Base-by-base conservation (phyloP, 37 sponge, comb jelly and placozoan species). In the Oscarella lobularis region DNA sequence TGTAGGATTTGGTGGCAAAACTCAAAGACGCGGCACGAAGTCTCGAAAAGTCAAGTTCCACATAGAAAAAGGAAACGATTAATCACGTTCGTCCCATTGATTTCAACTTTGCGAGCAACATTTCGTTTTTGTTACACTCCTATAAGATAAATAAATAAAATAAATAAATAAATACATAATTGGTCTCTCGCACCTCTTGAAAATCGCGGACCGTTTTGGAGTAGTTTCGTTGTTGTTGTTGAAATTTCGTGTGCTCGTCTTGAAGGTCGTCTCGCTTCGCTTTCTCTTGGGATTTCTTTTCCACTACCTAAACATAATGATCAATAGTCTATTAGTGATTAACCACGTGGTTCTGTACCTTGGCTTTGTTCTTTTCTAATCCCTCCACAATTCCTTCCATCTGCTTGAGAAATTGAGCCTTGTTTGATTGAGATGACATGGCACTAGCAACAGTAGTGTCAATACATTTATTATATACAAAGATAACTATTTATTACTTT, bases 101-200 rank as follows among this genome's bases (percentile, higher is more conserved):
- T 60, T 88, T 85, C 69, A 85, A 36, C 80, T 90, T 90, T 3
- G 85, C 78, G 29, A 86, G 67, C 68, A 90, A 67, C 33, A 85
- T 67, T 67, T 95, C 95, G 36, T 90, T 95, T 83, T 83, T 90
- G n/a, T 83, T 71, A 77, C 95, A 95, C 81, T 95, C 95, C 86
- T 91, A 67, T 30, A 76, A 41, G 32, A 2, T 69, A 81, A 54
- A 6, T 35, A 14, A 14, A 2, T 33, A 60, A 27, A 36, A 9
- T 70, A 20, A 6, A 67, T 40, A 69, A 31, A 31, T 27, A 5
- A 27, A 29, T 5, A 33, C 36, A 70, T 27, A 9, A 35, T 27
- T 40, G 3, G 33, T 27, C 20, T 30, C 14, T 3, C 3, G 2
- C 33, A 91, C 92, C 80, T 95, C 95, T 65, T 90, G 91, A 76